phyloP scores from a whole-genome alignment of 2,113 vertebrate species.

The Dendrocopos noguchii region DNA sequence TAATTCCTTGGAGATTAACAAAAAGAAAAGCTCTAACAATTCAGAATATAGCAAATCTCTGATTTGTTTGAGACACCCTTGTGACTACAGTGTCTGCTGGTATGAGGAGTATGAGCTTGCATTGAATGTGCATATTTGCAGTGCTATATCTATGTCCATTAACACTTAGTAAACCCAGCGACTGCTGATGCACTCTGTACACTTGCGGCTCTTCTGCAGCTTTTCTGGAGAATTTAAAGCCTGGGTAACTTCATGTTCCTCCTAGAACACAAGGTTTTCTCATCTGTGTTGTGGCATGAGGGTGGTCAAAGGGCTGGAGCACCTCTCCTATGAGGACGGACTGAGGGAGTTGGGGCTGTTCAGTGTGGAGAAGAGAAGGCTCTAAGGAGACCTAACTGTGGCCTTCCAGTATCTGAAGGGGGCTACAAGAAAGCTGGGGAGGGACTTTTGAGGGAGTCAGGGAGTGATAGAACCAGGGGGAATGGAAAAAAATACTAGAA shows the following conservation, averaged over 20 bases:
- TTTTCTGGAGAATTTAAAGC: neutral
- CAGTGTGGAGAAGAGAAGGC: too few relatives aligned
- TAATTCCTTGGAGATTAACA: neutral
- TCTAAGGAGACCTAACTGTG: too few relatives aligned
- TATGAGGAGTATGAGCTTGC: neutral
- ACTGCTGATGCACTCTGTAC: neutral
- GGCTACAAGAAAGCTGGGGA: too few relatives aligned
- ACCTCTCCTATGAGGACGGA: too few relatives aligned
- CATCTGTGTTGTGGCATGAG: neutral
- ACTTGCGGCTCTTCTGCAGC: neutral
- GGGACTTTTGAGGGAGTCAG: too few relatives aligned
- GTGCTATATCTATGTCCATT: neutral
- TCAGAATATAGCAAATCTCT: neutral
- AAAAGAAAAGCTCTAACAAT: neutral
- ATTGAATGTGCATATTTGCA: rapidly evolving
- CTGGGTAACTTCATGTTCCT: neutral
- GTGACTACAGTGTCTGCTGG: too few relatives aligned
- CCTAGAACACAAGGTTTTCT: neutral
- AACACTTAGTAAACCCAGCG: neutral
- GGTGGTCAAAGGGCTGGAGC: too few relatives aligned
- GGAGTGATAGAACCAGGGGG: too few relatives aligned
- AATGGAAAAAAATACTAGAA: too few relatives aligned
- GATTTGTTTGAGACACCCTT: neutral
- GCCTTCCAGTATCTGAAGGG: too few relatives aligned
- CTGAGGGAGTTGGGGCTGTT: too few relatives aligned